phyloP scores from a whole-genome alignment of 2,797 vertebrate species.

The Streptopelia turtur region DNA sequence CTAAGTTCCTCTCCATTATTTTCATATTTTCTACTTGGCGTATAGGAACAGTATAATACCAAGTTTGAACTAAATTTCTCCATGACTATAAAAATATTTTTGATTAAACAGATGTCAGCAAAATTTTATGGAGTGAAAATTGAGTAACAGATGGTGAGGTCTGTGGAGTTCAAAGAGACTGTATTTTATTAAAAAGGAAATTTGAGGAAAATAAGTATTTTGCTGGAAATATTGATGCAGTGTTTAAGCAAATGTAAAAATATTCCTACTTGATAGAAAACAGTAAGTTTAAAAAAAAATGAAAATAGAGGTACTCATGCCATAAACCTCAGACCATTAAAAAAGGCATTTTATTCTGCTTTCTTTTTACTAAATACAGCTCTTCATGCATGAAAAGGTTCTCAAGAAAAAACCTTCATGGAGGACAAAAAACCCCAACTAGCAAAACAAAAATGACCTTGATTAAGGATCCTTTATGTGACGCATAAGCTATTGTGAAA shows the following conservation, averaged over 20 bases:
- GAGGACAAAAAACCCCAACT: background rate
- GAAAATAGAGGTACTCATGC: background rate
- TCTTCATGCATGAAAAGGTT: background rate
- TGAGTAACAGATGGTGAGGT: slow-evolving; percentile 68
- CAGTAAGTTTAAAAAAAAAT: background rate
- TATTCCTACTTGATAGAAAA: slow-evolving; percentile 30
- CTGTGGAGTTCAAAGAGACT: slow-evolving; percentile 46
- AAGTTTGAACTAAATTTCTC: slow-evolving; percentile 41
- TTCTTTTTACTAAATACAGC: background rate
- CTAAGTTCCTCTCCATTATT: background rate
- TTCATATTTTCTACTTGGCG: background rate
- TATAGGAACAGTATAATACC: background rate
- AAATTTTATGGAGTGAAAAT: slow-evolving; percentile 70
- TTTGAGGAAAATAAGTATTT: slow-evolving; percentile 44
- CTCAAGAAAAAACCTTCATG: background rate
- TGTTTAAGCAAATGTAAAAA: slow-evolving; percentile 38
- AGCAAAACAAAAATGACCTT: background rate
- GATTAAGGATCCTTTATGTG: background rate
- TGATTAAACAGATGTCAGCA: slow-evolving; percentile 72
- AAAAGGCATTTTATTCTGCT: background rate
- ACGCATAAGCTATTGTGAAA: background rate
- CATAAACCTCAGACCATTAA: background rate
- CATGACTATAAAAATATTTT: slow-evolving; percentile 53
- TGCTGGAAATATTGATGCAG: slow-evolving; percentile 54
- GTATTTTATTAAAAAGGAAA: slow-evolving; percentile 60